A percentile compares a stretch with the other conserved stretches of the same genome.
These are phyloP conservation scores for Agonopterix arenella DNA, from an alignment of 2,888 invertebrate genomes.

Conservation along the genomic window DNA sequence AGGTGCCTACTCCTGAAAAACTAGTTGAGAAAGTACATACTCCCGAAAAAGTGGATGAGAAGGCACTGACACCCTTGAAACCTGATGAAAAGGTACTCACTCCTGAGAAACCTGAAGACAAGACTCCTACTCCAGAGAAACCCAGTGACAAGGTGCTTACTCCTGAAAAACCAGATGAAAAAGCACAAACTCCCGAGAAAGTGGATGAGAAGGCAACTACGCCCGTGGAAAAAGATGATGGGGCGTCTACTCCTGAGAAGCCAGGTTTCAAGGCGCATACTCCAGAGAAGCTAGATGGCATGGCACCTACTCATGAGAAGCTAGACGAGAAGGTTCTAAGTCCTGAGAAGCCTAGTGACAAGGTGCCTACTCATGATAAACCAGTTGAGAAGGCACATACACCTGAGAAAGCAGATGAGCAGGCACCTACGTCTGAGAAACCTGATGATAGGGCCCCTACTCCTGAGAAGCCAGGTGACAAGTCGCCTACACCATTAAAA, in stretches of 20 bases:
- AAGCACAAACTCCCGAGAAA: background rate
- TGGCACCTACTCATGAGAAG: background rate
- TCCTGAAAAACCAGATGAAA: constrained; percentile 5
- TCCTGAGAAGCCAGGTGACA: background rate
- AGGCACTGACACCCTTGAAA: constrained; percentile 10
- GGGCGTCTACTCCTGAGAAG: background rate
- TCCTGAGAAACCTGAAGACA: constrained; percentile 2
- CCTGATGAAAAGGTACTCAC: constrained; percentile 5
- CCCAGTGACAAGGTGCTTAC: constrained; percentile 8
- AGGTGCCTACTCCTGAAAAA: background rate
- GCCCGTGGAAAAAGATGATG: background rate
- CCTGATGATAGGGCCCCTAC: constrained; percentile 11
- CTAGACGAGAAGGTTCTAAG: background rate
- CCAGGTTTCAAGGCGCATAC: background rate
- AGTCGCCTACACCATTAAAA: background rate
- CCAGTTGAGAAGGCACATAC: background rate
- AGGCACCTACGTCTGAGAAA: constrained; percentile 5
- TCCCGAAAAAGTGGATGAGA: constrained; percentile 5
- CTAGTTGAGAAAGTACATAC: background rate
- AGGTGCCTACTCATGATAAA: background rate
- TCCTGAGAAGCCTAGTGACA: background rate
- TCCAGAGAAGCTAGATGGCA: background rate
- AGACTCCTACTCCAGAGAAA: background rate
- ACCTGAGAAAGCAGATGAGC: background rate
- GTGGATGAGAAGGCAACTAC: background rate